phyloP scores from a whole-genome alignment of 1,140 invertebrate species.

The Apis dorsata region DNA sequence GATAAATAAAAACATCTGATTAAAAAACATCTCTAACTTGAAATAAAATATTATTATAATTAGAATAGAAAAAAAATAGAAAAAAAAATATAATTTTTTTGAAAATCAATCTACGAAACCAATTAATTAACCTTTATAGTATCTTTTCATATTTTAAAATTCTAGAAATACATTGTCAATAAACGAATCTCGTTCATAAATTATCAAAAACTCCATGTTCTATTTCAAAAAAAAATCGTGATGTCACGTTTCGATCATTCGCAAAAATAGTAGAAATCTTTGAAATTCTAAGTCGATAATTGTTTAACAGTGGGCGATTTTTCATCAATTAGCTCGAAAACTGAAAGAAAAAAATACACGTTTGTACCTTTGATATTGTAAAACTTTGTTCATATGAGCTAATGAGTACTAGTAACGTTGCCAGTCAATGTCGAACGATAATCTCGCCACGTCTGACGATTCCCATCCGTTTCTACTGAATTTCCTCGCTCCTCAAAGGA shows the following conservation, averaged over 20 bases:
- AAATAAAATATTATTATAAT: too few relatives aligned
- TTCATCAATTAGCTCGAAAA: not conserved
- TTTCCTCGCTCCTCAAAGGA: conserved; percentile 51
- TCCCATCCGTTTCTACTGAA: conserved; percentile 43
- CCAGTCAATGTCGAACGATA: conserved; percentile 18
- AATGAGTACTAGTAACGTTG: conserved; percentile 11
- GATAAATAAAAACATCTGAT: too few relatives aligned
- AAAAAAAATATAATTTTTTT: too few relatives aligned
- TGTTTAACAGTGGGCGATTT: conserved; percentile 23
- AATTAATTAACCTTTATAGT: too few relatives aligned
- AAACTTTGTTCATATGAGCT: not conserved
- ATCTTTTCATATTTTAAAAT: too few relatives aligned
- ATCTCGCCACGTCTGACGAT: conserved; percentile 19
- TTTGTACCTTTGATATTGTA: conserved; percentile 52
- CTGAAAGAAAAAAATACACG: not conserved
- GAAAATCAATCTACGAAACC: too few relatives aligned
- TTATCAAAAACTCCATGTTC: not conserved
- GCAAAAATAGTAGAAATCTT: not conserved
- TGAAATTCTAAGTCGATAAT: not conserved
- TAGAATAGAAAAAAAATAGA: too few relatives aligned
- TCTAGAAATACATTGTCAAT: not conserved
- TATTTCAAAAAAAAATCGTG: not conserved
- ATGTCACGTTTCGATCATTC: not conserved
- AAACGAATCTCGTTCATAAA: not conserved
- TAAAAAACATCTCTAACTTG: too few relatives aligned